Conservation (phyloP, 1,140 invertebrate species). For the Delia radicum region DNA sequence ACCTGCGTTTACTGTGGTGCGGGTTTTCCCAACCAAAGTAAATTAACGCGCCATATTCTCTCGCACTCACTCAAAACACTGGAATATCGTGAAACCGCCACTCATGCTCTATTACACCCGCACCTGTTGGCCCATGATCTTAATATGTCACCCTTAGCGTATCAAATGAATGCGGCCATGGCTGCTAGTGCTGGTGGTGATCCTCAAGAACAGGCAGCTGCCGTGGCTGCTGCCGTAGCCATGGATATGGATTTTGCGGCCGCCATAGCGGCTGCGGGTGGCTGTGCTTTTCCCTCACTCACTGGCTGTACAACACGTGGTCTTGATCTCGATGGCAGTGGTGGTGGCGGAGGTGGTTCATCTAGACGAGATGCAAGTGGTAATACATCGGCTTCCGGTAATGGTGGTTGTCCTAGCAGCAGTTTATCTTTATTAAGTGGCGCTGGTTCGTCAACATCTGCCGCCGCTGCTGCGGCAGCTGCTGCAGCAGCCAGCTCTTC, state of each 20-base stretch:
- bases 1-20: slow-evolving; percentile 85
- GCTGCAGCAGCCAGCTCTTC: slow-evolving; percentile 48
- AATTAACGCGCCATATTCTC: slow-evolving; percentile 82
- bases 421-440: slow-evolving; percentile 30
- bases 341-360: slow-evolving; percentile 34
- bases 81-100: slow-evolving; percentile 74
- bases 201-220: slow-evolving; percentile 55
- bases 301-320: slow-evolving; percentile 26
- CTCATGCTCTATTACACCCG: slow-evolving; percentile 59
- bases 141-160: slow-evolving; percentile 57
- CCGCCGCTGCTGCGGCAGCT: slow-evolving; percentile 44
- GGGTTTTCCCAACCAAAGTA: slow-evolving; percentile 83
- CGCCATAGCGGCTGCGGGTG: slow-evolving; percentile 56
- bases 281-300: slow-evolving; percentile 33
- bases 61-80: slow-evolving; percentile 82
- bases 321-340: slow-evolving; percentile 34
- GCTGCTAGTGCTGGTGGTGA: slow-evolving; percentile 59
- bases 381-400: slow-evolving; percentile 34
- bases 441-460: slow-evolving; percentile 48
- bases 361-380: slow-evolving; percentile 12
- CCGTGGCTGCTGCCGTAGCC: slow-evolving; percentile 38
- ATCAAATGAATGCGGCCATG: slow-evolving; percentile 57
- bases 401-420: slow-evolving; percentile 30
- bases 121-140: slow-evolving; percentile 53
- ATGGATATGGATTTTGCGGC: slow-evolving; percentile 50